These are phyloP conservation scores for Pipistrellus kuhlii DNA, from an alignment of 2,797 vertebrate genomes.

Conservation along the genomic window DNA sequence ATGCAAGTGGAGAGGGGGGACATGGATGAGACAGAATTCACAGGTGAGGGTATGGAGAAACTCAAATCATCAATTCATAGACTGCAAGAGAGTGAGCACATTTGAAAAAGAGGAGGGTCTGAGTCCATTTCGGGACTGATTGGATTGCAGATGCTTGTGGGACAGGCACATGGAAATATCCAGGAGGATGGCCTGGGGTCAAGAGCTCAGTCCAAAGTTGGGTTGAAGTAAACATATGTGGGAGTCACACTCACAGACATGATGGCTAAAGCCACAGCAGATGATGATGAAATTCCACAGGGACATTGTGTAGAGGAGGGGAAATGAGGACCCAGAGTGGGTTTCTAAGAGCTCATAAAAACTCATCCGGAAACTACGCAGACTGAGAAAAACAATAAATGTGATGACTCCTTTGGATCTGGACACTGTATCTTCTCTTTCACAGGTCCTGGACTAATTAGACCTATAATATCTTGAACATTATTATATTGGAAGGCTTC, in stretches of 20 bases:
- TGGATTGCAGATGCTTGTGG: neutral
- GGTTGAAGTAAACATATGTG: neutral
- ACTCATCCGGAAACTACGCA: constrained; percentile 37
- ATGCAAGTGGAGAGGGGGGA: neutral
- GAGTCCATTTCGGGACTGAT: neutral
- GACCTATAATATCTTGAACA: neutral
- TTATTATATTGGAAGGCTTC: neutral
- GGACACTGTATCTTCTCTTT: constrained; percentile 2
- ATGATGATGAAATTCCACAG: constrained; percentile 49
- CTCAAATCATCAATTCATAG: neutral
- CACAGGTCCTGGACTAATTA: neutral
- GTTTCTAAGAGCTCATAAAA: constrained; percentile 60
- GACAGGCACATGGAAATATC: neutral
- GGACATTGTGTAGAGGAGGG: neutral
- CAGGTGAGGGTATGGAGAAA: neutral
- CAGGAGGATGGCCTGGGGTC: neutral
- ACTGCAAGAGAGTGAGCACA: neutral
- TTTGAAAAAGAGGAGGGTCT: neutral
- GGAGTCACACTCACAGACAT: neutral
- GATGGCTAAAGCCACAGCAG: constrained; percentile 5
- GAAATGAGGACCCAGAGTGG: neutral
- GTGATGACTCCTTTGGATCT: neutral
- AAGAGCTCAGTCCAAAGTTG: constrained; percentile 3
- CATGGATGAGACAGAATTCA: neutral
- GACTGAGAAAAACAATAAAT: constrained; percentile 32